These are phyloP conservation scores for Ophion slaviceki DNA, from an alignment of 2,888 invertebrate genomes.

Conservation along the genomic window DNA sequence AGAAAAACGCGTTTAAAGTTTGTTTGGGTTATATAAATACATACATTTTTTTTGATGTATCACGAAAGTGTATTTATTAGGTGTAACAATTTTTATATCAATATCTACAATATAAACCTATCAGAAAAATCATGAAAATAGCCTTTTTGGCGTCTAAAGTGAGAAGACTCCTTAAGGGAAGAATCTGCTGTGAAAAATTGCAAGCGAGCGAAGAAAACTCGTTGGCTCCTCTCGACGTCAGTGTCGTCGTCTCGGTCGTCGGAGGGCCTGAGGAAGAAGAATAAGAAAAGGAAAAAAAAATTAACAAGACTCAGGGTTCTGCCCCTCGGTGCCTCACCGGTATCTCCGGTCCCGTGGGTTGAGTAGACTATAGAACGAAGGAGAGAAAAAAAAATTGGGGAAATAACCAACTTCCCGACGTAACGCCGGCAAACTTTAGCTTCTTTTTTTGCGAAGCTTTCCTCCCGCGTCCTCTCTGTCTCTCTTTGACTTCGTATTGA, in stretches of 20 bases:
- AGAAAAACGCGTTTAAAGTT: too few species aligned
- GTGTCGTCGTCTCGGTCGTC: constrained; percentile 42
- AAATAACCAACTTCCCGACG: constrained; percentile 69
- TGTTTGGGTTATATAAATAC: too few species aligned
- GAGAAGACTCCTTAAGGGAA: background rate
- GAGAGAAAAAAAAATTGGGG: constrained; percentile 62
- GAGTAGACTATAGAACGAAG: constrained; percentile 43
- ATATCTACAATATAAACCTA: too few species aligned
- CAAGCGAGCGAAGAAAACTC: constrained; percentile 61
- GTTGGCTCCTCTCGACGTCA: constrained; percentile 58
- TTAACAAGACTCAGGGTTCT: constrained; percentile 64
- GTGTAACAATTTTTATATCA: too few species aligned
- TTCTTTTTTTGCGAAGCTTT: constrained; percentile 23
- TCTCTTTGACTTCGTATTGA: constrained; percentile 39
- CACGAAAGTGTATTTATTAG: too few species aligned
- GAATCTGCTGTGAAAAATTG: constrained; percentile 39
- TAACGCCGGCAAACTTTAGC: constrained; percentile 64
- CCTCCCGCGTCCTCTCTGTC: constrained; percentile 18
- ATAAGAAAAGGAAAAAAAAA: constrained; percentile 49
- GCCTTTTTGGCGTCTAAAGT: too few species aligned
- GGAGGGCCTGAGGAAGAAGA: constrained; percentile 50
- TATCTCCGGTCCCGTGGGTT: constrained; percentile 59
- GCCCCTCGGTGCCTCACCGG: constrained; percentile 50
- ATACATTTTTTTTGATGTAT: too few species aligned
- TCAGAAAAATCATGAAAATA: too few species aligned